Evolutionary conservation across 2,888 invertebrate species (phyloP), one percentile per base, ranked within the genome.

Genomic region (Monochamus alternatus): DNA sequence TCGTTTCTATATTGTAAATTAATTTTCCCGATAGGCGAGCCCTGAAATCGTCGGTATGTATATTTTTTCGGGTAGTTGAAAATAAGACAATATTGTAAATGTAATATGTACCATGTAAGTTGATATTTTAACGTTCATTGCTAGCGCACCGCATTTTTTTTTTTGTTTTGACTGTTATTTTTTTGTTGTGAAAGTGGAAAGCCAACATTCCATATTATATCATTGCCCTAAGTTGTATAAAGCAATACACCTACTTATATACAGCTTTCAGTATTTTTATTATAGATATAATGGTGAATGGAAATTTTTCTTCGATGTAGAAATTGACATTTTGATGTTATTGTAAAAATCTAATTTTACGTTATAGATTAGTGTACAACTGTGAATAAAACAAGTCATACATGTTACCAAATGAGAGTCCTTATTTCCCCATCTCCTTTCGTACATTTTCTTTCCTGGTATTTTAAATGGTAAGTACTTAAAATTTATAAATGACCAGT

Each of bases 151-250:
- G 66, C 75, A 73, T 64, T 64, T 75, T 78, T 71, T 78, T 78
- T 67, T 72, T 76, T 5, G 69, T 59, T 62, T 66, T 62, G 65
- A 58, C 22, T 52, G 73, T 73, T 60, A 76, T 74, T 69, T 79
- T 76, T 78, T 76, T 67, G 51, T 51, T 78, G 68, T 75, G 63
- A 77, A 81, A 74, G 81, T 84, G 83, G 82, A 82, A 82, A 81
- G 69, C 81, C 77, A 80, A 84, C 85, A 85, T 85, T 85, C 85
- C 85, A 85, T 83, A 83, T 80, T 81, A 78, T 84, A 81, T 82
- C 80, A 81, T 83, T 84, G 80, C 82, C 80, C 80, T 71, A 78
- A 82, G 80, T 84, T 84, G 83, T 84, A 82, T 80, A 82, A 83
- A 84, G 84, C 85, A 84, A 84, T 84, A 83, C 83, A 83, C 81